Percentiles rank a stretch among this genome's conserved stretches.
phyloP scores from a whole-genome alignment of 2,888 invertebrate genomes.

The Entomobrya multifasciata region DNA sequence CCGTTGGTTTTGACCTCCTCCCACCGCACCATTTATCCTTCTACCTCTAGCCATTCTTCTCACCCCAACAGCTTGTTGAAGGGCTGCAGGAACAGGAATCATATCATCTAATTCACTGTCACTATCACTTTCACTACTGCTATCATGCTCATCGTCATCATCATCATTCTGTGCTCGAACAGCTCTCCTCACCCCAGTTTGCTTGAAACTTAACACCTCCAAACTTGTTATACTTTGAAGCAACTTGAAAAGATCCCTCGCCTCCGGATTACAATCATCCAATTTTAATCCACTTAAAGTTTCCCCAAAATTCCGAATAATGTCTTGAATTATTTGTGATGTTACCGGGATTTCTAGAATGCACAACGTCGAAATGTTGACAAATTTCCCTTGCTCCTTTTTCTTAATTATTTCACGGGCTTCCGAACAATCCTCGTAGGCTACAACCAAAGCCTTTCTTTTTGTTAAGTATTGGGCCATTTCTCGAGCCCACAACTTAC shows the following conservation, averaged over 20 bases:
- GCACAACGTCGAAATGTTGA: conserved; percentile 62
- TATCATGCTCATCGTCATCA: too few species aligned
- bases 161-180: too few species aligned
- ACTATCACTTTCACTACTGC: not conserved
- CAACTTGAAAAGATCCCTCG: conserved; percentile 5
- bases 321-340: conserved; percentile 31
- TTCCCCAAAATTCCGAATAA: conserved; percentile 59
- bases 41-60: too few species aligned
- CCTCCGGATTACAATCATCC: conserved; percentile 63
- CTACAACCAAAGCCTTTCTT: conserved; percentile 54
- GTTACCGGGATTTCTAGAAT: conserved; percentile 54
- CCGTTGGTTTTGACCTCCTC: too few species aligned
- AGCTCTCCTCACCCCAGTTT: conserved; percentile 44
- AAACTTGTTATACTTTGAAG: conserved; percentile 13
- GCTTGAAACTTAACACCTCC: conserved; percentile 59
- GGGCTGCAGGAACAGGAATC: not conserved
- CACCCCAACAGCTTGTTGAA: too few species aligned
- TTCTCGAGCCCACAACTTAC: conserved; percentile 63
- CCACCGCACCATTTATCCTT: too few species aligned
- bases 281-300: conserved; percentile 65
- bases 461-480: conserved; percentile 59
- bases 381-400: conserved; percentile 51
- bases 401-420: conserved; percentile 40
- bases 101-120: not conserved
- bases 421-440: conserved; percentile 48